Conservation (phyloP, 2,888 invertebrate species). For the Deladenus siricidicola region DNA sequence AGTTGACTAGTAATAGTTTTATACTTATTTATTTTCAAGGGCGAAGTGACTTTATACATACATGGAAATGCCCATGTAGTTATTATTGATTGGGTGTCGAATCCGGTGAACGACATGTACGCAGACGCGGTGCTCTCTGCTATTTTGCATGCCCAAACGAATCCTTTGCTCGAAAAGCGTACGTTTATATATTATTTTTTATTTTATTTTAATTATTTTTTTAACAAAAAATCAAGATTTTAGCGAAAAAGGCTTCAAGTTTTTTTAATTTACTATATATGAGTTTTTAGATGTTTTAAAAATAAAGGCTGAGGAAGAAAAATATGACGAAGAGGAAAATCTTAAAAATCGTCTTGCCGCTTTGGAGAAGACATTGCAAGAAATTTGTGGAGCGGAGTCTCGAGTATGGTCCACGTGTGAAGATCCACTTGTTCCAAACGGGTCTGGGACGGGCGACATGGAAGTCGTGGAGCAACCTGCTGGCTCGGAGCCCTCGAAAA, state of each 20-base stretch:
- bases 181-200: conserved; percentile 4
- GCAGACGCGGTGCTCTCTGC: conserved; percentile 87
- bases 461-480: neutral
- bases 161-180: conserved; percentile 51
- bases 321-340: neutral
- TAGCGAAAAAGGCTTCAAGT: neutral
- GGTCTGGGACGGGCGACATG: neutral
- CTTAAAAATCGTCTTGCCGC: neutral
- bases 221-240: neutral
- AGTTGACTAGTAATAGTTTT: too few relatives aligned
- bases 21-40: conserved; percentile 21
- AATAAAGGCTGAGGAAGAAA: neutral
- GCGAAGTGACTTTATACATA: conserved; percentile 21
- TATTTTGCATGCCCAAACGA: conserved; percentile 71
- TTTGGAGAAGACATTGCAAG: conserved; percentile 12
- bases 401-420: conserved; percentile 1
- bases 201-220: neutral
- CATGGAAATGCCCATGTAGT: conserved; percentile 59
- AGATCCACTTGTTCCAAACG: neutral
- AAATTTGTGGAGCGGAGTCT: conserved; percentile 20
- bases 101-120: conserved; percentile 71
- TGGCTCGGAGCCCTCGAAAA: neutral
- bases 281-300: neutral
- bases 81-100: conserved; percentile 85
- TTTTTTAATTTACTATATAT: neutral